Base-by-base conservation (phyloP, 1,140 invertebrate species). In the Zaprionus kolodkinae region DNA sequence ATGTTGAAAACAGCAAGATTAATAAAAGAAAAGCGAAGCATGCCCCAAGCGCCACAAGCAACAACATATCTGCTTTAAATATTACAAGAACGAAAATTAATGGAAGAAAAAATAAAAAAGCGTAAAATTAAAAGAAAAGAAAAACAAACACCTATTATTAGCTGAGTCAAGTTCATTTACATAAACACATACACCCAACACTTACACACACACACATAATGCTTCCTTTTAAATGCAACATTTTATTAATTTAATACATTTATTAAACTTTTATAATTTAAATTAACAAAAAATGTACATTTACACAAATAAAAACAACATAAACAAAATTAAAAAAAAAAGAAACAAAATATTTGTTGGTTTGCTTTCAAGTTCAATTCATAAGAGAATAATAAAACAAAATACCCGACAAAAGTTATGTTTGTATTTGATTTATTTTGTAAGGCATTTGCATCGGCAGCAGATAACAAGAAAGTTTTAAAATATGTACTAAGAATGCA, bases 41-140 rank as follows among this genome's bases (percentile, higher is more conserved):
- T 50, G 79, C 73, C 76, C 76, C 74, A 88, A 88, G 85, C 85
- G 85, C 85, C 85, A 88, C 85, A 88, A 88, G 84, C 85, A 90
- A 88, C 78, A 85, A 89, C 85, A 89, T 89, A 89, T 89, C 85
- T 89, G 85, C 85, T 89, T 90, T 89, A 85, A 85, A 85, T 79
- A 81, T 81, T 76, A 79, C 71, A 89, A 78, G 68, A 74, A 73
- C 25, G 65, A 50, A 38, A 62, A 62, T 38, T 64, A 45, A 62
- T 48, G 27, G 11, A 57, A 56, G 40, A 72, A 27, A 40, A 45
- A 64, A 57, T 17, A 13, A 60, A 68, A 68, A 67, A 10, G 40
- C 38, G 6, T 2, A 45, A 61, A 54, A 62, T 27, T 30, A 65
- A 43, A 43, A 45, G 55, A 56, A 54, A 56, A 54, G 33, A 61